Evolutionary conservation across 2,888 invertebrate species (phyloP), one percentile per base, ranked within the genome.

Genomic region (Caenorhabditis imperialis): DNA sequence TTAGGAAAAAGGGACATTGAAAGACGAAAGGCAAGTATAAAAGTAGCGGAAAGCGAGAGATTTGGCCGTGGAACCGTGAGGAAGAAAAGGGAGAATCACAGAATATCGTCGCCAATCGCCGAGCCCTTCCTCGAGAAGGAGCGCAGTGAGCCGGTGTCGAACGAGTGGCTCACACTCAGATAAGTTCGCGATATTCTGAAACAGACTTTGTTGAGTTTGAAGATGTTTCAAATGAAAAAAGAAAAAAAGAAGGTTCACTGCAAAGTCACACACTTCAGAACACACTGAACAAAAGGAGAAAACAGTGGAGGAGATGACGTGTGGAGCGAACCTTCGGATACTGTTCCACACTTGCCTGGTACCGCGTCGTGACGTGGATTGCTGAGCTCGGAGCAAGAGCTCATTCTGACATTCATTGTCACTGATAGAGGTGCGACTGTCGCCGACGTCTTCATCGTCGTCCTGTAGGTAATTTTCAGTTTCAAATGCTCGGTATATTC

Each of bases 361-460:
- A 73, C 79, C 53, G 27, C 74, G 74, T 35, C 74, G 65, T 16
- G 67, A 69, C 44, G 53, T 50, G 12, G 73, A 73, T 63, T 82
- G 79, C 42, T 83, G 75, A 23, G 81, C 79, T 6, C 67, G 50
- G 8, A 79, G 73, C 14, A 79, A 58, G 10, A 55, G 61, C 55
- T 81, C 76, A 47, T 76, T 60, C n/a, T 78, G 74, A 18, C 77
- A 77, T 42, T 85, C 85, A 22, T 81, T 81, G 53, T 82, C 83
- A 14, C 81, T 82, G 18, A 85, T 75, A n/a, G 85, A 85, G 10
- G 74, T 81, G 5, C 77, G 79, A 33, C 84, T 84, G 51, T 84
- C 86, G 44, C 86, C 86, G 6, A 86, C 86, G 44, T 86, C 86
- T 62, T 81, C 81, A 37, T 86, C 86, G 60, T 86, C 86, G 47